Evolutionary conservation across 2,888 invertebrate species (phyloP), one percentile per base, ranked within the genome.

Genomic region (Lapara coniferarum): DNA sequence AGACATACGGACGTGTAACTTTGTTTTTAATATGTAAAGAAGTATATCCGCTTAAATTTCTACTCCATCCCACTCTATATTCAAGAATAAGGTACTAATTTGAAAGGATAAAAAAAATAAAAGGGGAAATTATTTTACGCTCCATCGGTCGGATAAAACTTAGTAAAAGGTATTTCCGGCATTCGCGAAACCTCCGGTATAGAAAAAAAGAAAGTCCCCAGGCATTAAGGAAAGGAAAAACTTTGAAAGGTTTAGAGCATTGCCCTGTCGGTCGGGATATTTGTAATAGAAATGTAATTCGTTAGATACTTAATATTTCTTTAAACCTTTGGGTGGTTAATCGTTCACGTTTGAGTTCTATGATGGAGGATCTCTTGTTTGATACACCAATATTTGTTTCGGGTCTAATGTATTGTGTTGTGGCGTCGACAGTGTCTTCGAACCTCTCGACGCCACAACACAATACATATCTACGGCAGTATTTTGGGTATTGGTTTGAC

Each of bases 81-180:
- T 12, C 12, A 19, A 19, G 19, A 63, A 49, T 49, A 13, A 63
- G 13, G 16, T 49, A 12, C 46, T 49, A 25, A 19, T 49, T 49
- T 49, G 19, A 63, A 63, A 63, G 19, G 49, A 19, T 46, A 14
- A 63, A 49, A 37, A 63, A 63, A 49, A 63, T 63, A 49, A 46
- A 63, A 19, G 19, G 14, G 57, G 46, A 63, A 63, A 63, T 63
- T 63, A 63, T 63, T 63, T 63, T 63, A 63, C 49, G 63, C 63
- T 63, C 63, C 63, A 63, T 63, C 63, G 63, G 49, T 25, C 63
- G 63, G 63, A 63, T 63, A 25, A 63, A 63, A 63, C 63, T 63
- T 63, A 63, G 63, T 63, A 63, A 63, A 63, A 63, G 63, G 63
- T 63, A 63, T 63, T 49, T 63, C 63, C 63, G 63, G 63, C 19